These are phyloP conservation scores for Sesamia nonagrioides DNA, from an alignment of 1,140 invertebrate species.

Conservation along the genomic window DNA sequence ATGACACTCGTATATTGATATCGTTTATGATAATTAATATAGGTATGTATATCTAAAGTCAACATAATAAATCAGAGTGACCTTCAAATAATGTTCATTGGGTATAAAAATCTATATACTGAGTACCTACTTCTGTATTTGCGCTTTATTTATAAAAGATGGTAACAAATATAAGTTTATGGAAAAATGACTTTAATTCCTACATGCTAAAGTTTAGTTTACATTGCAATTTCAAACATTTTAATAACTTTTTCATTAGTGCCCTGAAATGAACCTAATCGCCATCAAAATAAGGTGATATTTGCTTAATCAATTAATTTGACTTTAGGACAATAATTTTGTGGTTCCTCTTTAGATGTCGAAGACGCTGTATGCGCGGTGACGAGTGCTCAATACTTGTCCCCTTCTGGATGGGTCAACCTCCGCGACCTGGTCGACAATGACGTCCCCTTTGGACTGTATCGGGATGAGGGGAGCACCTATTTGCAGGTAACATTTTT, in stretches of 20 bases:
- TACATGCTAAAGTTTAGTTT: no score
- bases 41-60: not conserved
- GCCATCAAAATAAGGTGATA: no score
- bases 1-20: not conserved
- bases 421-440: conserved; percentile 91
- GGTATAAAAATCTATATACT: no score
- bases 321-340: no score
- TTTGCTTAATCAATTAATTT: no score
- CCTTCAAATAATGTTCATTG: not conserved
- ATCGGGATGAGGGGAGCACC: conserved; percentile 92
- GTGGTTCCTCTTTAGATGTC: conserved; percentile 86
- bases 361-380: conserved; percentile 93
- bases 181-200: no score
- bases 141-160: no score
- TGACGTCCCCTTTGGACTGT: conserved; percentile 93
- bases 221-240: no score
- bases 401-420: conserved; percentile 92
- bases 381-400: conserved; percentile 93
- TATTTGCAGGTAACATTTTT: conserved; percentile 90
- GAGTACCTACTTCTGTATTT: no score
- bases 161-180: no score
- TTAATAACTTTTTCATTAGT: no score
- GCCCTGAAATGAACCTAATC: no score
- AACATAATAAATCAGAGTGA: not conserved
- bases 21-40: not conserved